phyloP scores from a whole-genome alignment of 2,888 invertebrate genomes.

The Nezara viridula region DNA sequence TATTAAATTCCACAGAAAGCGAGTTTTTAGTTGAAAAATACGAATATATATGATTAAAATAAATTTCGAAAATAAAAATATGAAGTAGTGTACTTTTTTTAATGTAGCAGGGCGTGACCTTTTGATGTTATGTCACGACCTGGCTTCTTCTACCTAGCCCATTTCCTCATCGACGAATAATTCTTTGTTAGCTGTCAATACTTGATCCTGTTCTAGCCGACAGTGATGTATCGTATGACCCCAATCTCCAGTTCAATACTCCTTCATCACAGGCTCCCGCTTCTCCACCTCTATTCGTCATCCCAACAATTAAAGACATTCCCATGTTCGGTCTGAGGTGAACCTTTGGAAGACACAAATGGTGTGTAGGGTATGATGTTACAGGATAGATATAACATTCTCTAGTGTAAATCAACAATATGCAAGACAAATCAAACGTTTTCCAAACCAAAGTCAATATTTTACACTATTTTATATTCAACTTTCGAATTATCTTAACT shows the following conservation, averaged over 20 bases:
- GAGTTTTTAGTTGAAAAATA: no score
- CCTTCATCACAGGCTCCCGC: conserved; percentile 36
- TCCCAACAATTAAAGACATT: background rate
- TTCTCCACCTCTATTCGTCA: conserved; percentile 40
- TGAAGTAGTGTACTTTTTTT: no score
- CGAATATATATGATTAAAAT: no score
- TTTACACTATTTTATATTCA: no score
- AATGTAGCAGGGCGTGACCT: background rate
- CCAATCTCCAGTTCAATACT: conserved; percentile 48
- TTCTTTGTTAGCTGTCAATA: conserved; percentile 45
- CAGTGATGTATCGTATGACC: conserved; percentile 55
- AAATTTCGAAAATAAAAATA: no score
- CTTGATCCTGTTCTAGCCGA: conserved; percentile 20
- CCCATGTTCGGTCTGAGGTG: background rate
- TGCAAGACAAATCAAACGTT: no score
- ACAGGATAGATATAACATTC: no score
- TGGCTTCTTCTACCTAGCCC: background rate
- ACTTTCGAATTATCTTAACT: no score
- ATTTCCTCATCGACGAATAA: conserved; percentile 29
- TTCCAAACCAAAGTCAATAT: no score
- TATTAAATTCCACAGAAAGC: no score
- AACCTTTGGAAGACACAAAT: background rate
- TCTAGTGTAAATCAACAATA: no score
- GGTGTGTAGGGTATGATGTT: background rate
- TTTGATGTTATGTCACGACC: background rate